Base-by-base conservation (phyloP, 2,888 invertebrate species). In the Elysia crispata region DNA sequence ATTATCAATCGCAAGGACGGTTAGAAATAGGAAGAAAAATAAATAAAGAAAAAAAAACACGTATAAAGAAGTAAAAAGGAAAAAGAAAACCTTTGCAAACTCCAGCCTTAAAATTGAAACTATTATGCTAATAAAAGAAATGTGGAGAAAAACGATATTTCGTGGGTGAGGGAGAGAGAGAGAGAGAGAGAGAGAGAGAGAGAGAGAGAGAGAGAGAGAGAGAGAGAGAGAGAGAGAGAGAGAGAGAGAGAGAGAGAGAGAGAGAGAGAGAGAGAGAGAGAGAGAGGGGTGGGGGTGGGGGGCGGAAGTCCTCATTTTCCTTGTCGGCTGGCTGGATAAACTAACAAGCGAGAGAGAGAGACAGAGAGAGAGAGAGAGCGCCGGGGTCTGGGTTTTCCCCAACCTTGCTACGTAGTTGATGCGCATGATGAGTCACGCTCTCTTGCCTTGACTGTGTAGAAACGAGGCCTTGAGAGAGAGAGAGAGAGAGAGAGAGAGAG, bases 331-430 rank as follows among this genome's bases (percentile, higher is more conserved):
- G 5, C 31, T 20, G 18, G 8, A n/a, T 5, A 33, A 70, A 20
- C n/a, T 30, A 60, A 23, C 25, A 18, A 28, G 60, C 28, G 30
- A 60, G 60, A 30, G 31, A 23, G 31, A 23, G 60, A 13, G 50
- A 41, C n/a, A 69, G 25, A 30, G 69, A 64, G 30, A 64, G 28
- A 28, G 30, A 57, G 28, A 31, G 67, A 23, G 69, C 41, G 49
- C 41, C 41, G 41, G 72, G 30, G 25, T 64, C 23, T 72, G 78
- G 78, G 72, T 77, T 78, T 78, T 78, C 78, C 78, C 78, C 77
- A 6, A 49, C 64, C 54, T 33, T n/a, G 72, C 73, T 73, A 75
- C 57, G 20, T 41, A 66, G 33, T 33, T 18, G 13, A 49, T 30
- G 62, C 31, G 28, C 8, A 18, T 69, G 20, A 72, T 20, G 41